Percentiles rank a stretch among this genome's conserved stretches.
These are phyloP conservation scores for Vimba vimba DNA, from an alignment of 2,113 vertebrate species.

Conservation along the genomic window DNA sequence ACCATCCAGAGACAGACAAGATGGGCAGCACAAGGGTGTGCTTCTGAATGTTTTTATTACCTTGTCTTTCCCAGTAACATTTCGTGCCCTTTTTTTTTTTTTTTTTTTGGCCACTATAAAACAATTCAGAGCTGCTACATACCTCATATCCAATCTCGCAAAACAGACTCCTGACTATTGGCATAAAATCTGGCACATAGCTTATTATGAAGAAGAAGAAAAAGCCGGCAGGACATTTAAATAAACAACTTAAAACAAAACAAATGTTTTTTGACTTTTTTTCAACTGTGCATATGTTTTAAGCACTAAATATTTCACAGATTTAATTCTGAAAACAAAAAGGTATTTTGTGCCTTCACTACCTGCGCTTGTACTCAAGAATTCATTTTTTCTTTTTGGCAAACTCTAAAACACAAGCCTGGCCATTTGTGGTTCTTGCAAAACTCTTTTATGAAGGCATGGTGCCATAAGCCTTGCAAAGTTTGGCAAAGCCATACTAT, in stretches of 20 bases:
- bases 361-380: background rate
- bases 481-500: background rate
- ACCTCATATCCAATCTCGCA: background rate
- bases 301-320: background rate
- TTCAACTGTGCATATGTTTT: background rate
- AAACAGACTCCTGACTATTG: slow-evolving; percentile 11
- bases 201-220: background rate
- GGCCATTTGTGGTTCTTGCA: background rate
- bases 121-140: background rate
- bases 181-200: background rate
- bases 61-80: slow-evolving; percentile 51
- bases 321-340: background rate
- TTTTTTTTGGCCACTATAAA: background rate
- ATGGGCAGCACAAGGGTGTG: background rate
- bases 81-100: background rate
- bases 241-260: background rate
- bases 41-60: slow-evolving; percentile 49
- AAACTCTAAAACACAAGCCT: background rate
- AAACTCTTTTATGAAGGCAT: slow-evolving; percentile 2
- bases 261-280: background rate
- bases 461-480: background rate
- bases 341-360: background rate
- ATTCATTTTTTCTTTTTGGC: background rate
- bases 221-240: background rate
- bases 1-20: background rate